These are phyloP conservation scores for Hapalemur alaotrensis DNA, from an alignment of 2,797 vertebrate species.

Conservation along the genomic window DNA sequence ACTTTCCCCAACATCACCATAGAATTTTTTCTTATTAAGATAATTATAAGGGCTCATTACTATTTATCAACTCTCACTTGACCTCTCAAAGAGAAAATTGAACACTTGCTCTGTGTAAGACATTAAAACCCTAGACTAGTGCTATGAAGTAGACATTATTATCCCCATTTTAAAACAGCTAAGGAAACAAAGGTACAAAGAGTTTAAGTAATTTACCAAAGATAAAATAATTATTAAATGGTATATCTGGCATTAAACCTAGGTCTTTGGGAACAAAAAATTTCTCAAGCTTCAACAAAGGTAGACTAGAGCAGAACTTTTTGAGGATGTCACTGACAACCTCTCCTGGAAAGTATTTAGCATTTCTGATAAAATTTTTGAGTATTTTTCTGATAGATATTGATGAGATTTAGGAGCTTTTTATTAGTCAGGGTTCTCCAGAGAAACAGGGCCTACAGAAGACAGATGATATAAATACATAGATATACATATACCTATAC, in stretches of 20 bases:
- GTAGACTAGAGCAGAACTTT: background rate
- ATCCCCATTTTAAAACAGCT: background rate
- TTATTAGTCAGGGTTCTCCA: background rate
- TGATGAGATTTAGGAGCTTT: background rate
- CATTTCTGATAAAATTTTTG: background rate
- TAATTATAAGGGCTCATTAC: background rate
- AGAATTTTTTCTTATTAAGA: conserved; percentile 28
- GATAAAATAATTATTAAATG: background rate
- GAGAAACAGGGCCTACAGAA: background rate
- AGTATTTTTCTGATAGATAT: background rate
- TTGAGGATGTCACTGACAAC: background rate
- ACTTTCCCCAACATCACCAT: background rate
- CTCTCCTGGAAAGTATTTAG: background rate
- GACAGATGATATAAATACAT: background rate
- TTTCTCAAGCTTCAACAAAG: background rate
- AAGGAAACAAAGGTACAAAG: conserved; percentile 42
- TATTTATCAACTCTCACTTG: conserved; percentile 23
- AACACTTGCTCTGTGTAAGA: background rate
- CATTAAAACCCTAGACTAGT: background rate
- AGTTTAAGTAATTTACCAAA: conserved; percentile 20
- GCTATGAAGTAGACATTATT: background rate
- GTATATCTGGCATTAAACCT: background rate
- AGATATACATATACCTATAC: background rate
- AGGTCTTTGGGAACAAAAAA: background rate
- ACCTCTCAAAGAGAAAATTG: background rate